Percentiles rank a stretch among this genome's conserved stretches.
Conservation (phyloP, 2,797 vertebrate genomes). For the Apodemus agrarius region DNA sequence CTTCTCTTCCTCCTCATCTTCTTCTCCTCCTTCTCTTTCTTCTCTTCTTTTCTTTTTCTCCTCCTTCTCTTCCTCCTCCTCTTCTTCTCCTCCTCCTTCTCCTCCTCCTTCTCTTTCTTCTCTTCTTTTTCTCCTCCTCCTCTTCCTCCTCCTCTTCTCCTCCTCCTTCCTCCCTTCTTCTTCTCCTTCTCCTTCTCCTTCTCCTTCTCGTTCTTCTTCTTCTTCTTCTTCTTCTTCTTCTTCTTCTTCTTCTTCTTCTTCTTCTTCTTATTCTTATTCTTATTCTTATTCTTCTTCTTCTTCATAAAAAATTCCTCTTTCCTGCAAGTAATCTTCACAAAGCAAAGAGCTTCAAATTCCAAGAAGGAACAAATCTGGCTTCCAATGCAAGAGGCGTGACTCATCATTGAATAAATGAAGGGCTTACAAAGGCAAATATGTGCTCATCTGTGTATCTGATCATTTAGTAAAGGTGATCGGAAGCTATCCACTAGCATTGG, state of each 20-base stretch:
- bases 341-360: neutral
- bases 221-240: too few relatives aligned
- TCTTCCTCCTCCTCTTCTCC: too few relatives aligned
- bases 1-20: too few relatives aligned
- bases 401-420: neutral
- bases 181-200: neutral
- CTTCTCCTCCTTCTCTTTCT: too few relatives aligned
- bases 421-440: neutral
- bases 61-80: fast-evolving
- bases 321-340: neutral
- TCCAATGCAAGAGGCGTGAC: neutral
- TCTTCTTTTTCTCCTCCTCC: too few relatives aligned
- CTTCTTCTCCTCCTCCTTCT: too few relatives aligned
- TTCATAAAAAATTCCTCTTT: neutral
- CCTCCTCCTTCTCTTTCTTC: neutral
- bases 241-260: fast-evolving
- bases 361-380: neutral
- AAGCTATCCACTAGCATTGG: neutral
- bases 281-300: too few relatives aligned
- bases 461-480: neutral
- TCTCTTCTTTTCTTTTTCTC: too few relatives aligned
- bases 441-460: neutral
- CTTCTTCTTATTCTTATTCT: neutral
- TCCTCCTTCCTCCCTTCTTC: too few relatives aligned
- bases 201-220: neutral